A percentile compares a stretch with the other conserved stretches of the same genome.
phyloP scores from a whole-genome alignment of 2,797 vertebrate species.

The Antennarius maculatus region DNA sequence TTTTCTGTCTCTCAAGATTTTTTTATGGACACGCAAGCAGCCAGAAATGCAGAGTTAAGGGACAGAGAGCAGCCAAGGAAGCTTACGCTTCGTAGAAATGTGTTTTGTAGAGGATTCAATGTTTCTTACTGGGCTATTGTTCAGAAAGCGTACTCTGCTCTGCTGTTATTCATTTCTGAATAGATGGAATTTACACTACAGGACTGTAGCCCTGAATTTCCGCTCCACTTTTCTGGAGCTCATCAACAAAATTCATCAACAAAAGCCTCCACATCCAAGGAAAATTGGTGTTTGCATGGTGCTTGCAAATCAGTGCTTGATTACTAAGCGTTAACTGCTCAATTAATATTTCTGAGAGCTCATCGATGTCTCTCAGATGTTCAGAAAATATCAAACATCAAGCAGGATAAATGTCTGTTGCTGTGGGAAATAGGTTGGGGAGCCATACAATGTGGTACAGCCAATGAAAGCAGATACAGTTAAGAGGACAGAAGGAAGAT shows the following conservation, averaged over 20 bases:
- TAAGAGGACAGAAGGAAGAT: too few relatives aligned
- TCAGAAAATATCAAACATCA: background rate
- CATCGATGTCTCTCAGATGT: background rate
- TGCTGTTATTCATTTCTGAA: slow-evolving; percentile 15
- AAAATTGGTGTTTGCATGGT: background rate
- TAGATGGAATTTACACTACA: background rate
- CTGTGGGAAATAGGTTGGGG: too few relatives aligned
- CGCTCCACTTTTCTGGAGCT: background rate
- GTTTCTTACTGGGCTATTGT: slow-evolving; percentile 43
- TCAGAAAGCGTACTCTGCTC: slow-evolving; percentile 35
- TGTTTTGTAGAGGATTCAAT: slow-evolving; percentile 38
- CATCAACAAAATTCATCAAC: too few relatives aligned
- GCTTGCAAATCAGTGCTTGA: too few relatives aligned
- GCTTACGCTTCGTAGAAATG: slow-evolving; percentile 32
- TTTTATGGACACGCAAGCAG: slow-evolving; percentile 48
- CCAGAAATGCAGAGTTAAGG: slow-evolving; percentile 48
- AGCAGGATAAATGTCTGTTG: background rate
- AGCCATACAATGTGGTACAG: too few relatives aligned
- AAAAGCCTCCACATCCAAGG: background rate
- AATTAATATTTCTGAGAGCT: background rate
- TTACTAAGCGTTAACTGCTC: too few relatives aligned
- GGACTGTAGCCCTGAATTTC: background rate
- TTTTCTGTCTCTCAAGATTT: slow-evolving; percentile 61
- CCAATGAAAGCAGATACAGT: background rate
- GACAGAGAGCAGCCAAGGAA: slow-evolving; percentile 30